Conservation (phyloP, 2,113 vertebrate genomes). For the Agapornis roseicollis region DNA sequence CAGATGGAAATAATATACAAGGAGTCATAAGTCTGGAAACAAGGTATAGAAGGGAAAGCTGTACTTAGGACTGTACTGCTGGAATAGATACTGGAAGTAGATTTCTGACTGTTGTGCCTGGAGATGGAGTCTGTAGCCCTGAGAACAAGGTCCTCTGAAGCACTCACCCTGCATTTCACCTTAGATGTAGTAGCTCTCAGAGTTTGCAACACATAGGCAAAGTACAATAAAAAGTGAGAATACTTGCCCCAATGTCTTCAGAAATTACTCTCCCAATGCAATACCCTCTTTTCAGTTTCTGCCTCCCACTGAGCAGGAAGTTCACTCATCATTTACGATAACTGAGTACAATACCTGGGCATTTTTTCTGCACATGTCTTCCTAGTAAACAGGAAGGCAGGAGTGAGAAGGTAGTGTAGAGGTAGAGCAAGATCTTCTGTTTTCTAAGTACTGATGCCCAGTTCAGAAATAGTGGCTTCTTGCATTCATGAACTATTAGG, state of each 20-base stretch:
- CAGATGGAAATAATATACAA: not conserved
- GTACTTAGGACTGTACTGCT: not conserved
- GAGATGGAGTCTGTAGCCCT: not conserved
- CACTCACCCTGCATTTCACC: fast-evolving
- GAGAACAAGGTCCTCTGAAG: not conserved
- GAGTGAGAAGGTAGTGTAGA: not conserved
- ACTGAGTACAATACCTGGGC: not conserved
- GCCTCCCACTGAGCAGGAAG: not conserved
- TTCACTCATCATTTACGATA: not conserved
- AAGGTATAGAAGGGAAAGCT: not conserved
- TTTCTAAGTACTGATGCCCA: not conserved
- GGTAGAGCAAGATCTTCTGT: not conserved
- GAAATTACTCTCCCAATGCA: not conserved
- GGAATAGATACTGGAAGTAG: not conserved
- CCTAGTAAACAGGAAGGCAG: not conserved
- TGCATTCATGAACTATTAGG: not conserved
- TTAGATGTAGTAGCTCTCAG: not conserved
- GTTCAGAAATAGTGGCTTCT: not conserved
- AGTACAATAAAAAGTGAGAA: not conserved
- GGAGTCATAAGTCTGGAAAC: not conserved
- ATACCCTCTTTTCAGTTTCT: slow-evolving; percentile 31
- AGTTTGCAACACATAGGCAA: not conserved
- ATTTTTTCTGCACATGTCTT: not conserved
- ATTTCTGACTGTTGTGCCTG: not conserved
- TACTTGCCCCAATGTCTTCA: not conserved